Conservation (phyloP, 1,140 invertebrate genomes). For the Eubasilissa regina region DNA sequence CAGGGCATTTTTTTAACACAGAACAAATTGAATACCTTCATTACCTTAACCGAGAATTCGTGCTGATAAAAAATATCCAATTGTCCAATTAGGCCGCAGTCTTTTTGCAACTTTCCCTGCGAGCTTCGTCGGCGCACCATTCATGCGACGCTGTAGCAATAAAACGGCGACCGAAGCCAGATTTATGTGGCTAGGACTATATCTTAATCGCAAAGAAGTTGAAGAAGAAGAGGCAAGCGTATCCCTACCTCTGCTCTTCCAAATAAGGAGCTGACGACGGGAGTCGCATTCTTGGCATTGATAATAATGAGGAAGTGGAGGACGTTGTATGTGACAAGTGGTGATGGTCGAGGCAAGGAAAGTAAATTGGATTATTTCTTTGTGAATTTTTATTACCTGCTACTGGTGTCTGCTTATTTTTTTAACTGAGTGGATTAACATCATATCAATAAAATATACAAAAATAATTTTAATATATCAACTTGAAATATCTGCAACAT, state of each 20-base stretch:
- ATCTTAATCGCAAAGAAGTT: constrained; percentile 20
- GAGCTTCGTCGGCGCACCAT: background rate
- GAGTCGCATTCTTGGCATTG: constrained; percentile 18
- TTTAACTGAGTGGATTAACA: too few relatives aligned
- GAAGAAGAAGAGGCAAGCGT: background rate
- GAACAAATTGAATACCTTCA: too few relatives aligned
- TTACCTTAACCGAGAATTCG: too few relatives aligned
- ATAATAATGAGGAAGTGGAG: constrained; percentile 24
- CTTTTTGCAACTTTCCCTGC: too few relatives aligned
- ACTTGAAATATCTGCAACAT: too few relatives aligned
- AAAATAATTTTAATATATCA: too few relatives aligned
- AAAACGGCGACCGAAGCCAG: background rate
- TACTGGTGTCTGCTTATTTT: background rate
- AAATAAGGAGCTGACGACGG: constrained; percentile 14
- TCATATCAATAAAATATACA: too few relatives aligned
- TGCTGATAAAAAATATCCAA: too few relatives aligned
- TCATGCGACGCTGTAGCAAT: background rate
- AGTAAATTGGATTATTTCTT: constrained; percentile 18
- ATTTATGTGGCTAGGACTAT: constrained; percentile 21
- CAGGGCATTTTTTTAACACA: too few relatives aligned
- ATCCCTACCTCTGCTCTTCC: background rate
- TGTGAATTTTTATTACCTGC: background rate
- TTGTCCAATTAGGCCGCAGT: too few relatives aligned
- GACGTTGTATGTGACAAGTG: background rate
- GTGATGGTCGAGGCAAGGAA: background rate